Conservation (phyloP, 2,888 invertebrate genomes). For the Eudasyphora cyanicolor region DNA sequence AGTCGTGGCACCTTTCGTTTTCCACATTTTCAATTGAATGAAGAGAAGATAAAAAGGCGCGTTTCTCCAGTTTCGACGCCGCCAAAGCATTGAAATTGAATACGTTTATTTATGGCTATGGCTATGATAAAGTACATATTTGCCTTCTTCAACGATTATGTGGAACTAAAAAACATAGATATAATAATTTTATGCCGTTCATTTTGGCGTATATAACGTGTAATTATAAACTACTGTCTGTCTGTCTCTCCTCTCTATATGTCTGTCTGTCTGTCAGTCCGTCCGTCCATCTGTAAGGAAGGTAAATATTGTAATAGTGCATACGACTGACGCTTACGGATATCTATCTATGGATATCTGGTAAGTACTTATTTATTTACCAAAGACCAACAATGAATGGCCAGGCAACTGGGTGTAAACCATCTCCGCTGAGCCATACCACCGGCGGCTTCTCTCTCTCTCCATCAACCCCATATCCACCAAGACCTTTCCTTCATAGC, state of each 20-base stretch:
- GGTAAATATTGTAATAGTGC: not conserved
- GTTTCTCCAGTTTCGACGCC: not conserved
- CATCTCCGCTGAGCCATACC: not conserved
- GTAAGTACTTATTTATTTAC: constrained; percentile 15
- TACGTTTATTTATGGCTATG: not conserved
- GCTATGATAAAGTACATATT: no score
- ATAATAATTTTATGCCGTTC: constrained; percentile 23
- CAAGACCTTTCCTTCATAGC: no score
- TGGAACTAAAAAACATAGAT: not conserved
- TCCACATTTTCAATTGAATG: no score
- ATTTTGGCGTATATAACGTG: not conserved
- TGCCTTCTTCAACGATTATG: not conserved
- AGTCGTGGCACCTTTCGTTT: no score
- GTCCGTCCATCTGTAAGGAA: not conserved
- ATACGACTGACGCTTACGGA: not conserved
- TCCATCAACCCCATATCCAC: not conserved
- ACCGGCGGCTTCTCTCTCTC: not conserved
- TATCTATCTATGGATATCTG: no score
- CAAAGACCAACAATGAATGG: not conserved
- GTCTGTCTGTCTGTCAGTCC: no score
- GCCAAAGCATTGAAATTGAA: not conserved
- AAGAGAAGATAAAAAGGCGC: no score
- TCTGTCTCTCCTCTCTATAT: not conserved
- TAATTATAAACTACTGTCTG: not conserved
- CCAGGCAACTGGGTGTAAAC: no score